phyloP scores from a whole-genome alignment of 2,113 vertebrate genomes.

The Aphyosemion australe region DNA sequence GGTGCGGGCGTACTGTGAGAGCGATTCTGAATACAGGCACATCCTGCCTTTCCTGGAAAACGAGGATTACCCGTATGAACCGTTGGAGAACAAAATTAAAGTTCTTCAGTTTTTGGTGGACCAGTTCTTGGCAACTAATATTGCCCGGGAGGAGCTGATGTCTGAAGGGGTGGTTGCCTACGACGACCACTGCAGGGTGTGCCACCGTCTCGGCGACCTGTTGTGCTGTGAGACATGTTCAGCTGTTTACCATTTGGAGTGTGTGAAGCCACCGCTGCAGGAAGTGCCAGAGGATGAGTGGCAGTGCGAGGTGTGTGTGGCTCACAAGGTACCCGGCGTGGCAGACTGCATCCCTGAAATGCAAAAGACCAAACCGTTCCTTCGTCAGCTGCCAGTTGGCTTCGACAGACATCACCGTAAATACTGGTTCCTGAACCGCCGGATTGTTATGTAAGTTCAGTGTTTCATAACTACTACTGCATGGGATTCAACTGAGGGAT shows the following conservation, averaged over 20 bases:
- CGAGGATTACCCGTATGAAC: constrained; percentile 96
- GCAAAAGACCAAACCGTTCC: constrained; percentile 94
- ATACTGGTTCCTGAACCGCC: constrained; percentile 97
- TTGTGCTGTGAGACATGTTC: constrained; percentile 98
- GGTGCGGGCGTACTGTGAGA: constrained; percentile 96
- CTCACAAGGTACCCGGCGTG: constrained; percentile 94
- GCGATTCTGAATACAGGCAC: constrained; percentile 93
- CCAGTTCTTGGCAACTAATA: constrained; percentile 97
- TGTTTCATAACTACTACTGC: constrained; percentile 1
- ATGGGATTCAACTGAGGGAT: not conserved
- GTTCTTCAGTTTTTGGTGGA: constrained; percentile 98
- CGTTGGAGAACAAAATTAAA: constrained; percentile 95
- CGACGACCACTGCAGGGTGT: constrained; percentile 97
- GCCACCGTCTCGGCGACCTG: constrained; percentile 96
- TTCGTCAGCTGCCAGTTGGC: constrained; percentile 93
- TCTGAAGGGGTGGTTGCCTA: constrained; percentile 97
- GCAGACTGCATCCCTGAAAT: constrained; percentile 94
- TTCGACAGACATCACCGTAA: constrained; percentile 92
- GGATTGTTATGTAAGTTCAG: constrained; percentile 91
- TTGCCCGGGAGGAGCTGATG: constrained; percentile 97
- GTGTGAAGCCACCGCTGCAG: constrained; percentile 94
- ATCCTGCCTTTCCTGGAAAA: constrained; percentile 90
- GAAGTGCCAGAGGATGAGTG: constrained; percentile 98
- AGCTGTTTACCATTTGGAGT: constrained; percentile 97
- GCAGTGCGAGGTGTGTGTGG: constrained; percentile 98